Evolutionary conservation across 2,888 invertebrate species (phyloP), one percentile per base, ranked within the genome.

Genomic region (Sarcophaga rosellei): DNA sequence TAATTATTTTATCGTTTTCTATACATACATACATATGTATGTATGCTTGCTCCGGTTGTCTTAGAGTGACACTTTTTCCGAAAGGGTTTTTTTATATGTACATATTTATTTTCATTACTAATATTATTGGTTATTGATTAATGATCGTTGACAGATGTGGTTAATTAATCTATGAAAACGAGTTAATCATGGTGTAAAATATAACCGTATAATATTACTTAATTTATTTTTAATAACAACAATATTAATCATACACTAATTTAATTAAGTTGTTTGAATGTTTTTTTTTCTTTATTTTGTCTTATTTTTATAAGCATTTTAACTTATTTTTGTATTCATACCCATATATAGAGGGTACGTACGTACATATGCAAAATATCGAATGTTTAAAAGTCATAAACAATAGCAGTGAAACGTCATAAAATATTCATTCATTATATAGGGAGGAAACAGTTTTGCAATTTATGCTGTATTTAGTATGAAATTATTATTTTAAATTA

Each of bases 1-100:
- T 90, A 90, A 91, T 90, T 91, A 91, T 91, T 90, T 90, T 89
- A 90, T 89, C 90, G 89, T 90, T 90, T 91, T 90, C 65, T 63
- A 5, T 47, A 68, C 47, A 68, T 62, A 68, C 35, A 73, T 79
- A 4, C 21, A 20, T 45, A 10, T 12, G 63, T 59, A 11, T 44
- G 62, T 44, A 15, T 63, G 61, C 21, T 35, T 35, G 35, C 53
- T 53, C 10, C 53, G 53, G 53, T 35, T 35, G 35, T 35, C 35
- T 53, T 63, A 23, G 20, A 4, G 80, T 74, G 21, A 35, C 35
- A 35, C 10, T 76, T 23, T 3, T 47, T 66, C 66, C 35, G 15
- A 69, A 81, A 63, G 78, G 69, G 72, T 72, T 12, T 17, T 53
- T 4, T 53, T 53, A 10, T 47, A 47, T 47, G 2, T 12, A 45